Evolutionary conservation across 2,888 invertebrate genomes (phyloP).

Genomic region (Sminthurinus aureus): DNA sequence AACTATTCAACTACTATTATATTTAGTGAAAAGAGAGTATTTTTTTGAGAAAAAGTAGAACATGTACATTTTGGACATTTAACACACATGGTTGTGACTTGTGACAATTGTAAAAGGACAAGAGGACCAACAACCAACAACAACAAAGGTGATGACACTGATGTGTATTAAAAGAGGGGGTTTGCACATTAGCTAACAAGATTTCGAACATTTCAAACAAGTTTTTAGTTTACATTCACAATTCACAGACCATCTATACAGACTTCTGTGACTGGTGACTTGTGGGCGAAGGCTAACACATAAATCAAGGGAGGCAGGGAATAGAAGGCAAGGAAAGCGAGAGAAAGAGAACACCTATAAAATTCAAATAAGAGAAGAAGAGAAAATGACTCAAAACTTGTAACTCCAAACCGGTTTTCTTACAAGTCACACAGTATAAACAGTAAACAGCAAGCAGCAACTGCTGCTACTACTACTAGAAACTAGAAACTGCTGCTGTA

Average conservation of each 20-base stretch:
- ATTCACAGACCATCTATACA: no score
- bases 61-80: background rate
- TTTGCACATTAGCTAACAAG: conserved; percentile 28
- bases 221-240: background rate
- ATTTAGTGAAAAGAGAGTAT: no score
- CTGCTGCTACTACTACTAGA: background rate
- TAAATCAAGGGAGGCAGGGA: conserved; percentile 16
- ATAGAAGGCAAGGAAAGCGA: conserved; percentile 6
- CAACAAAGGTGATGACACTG: conserved; percentile 23
- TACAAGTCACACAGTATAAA: background rate
- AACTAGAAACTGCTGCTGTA: background rate
- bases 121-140: no score
- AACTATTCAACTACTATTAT: no score
- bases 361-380: conserved; percentile 24
- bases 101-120: no score
- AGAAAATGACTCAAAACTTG: conserved; percentile 8
- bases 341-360: conserved; percentile 19
- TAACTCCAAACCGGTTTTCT: conserved; percentile 2
- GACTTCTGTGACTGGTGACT: background rate
- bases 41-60: background rate
- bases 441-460: background rate
- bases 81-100: conserved; percentile 4
- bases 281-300: conserved; percentile 14
- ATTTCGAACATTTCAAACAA: conserved; percentile 28
- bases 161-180: background rate